A percentile compares a stretch with the other conserved stretches of the same genome.
phyloP scores from a whole-genome alignment of 2,797 vertebrate genomes.

The Avahi laniger region DNA sequence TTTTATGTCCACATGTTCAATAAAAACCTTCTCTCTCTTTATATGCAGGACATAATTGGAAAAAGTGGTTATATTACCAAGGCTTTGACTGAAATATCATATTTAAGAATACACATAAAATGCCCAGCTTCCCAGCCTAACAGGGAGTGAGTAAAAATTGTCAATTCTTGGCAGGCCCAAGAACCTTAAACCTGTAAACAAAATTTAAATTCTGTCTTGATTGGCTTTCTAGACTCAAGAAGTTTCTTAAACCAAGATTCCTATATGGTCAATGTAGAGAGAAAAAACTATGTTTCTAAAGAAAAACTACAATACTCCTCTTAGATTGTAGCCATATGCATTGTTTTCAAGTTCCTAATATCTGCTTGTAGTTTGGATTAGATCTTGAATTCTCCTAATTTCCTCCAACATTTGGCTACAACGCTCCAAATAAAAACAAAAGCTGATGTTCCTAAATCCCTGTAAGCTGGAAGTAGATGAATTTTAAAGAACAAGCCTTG shows the following conservation, averaged over 20 bases:
- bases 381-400: not conserved
- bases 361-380: not conserved
- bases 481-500: too few relatives aligned
- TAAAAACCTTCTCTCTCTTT: not conserved
- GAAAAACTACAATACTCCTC: not conserved
- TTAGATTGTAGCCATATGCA: not conserved
- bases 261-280: not conserved
- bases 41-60: not conserved
- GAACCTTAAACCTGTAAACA: not conserved
- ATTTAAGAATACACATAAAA: not conserved
- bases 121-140: not conserved
- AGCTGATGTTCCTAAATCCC: not conserved
- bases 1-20: not conserved
- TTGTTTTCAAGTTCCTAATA: not conserved
- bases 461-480: not conserved
- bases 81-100: not conserved
- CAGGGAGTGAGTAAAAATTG: not conserved
- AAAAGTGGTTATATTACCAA: not conserved
- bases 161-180: not conserved
- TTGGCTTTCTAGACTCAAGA: not conserved
- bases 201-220: not conserved
- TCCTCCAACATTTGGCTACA: not conserved
- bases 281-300: not conserved
- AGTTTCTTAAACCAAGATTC: not conserved
- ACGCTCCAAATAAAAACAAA: too few relatives aligned